Conservation (phyloP, 1,140 invertebrate species). For the Physella acuta region DNA sequence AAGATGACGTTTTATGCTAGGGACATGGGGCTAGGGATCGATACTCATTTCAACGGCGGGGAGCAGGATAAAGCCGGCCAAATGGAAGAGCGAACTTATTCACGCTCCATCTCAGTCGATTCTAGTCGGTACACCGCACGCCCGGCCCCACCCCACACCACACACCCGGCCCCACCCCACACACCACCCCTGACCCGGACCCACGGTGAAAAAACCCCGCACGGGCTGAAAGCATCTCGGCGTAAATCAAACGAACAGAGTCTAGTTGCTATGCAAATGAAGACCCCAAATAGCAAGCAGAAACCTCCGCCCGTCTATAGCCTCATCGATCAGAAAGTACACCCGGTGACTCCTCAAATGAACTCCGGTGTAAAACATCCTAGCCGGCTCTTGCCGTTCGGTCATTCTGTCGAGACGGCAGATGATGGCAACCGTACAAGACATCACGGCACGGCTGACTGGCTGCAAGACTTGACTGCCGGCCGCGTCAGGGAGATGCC, state of each 20-base stretch:
- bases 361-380: neutral
- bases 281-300: neutral
- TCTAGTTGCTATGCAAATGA: constrained; percentile 1
- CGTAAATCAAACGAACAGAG: constrained; percentile 6
- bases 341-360: neutral
- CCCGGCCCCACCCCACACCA: too few species aligned
- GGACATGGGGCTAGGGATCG: neutral
- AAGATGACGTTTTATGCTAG: neutral
- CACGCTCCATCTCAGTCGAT: too few species aligned
- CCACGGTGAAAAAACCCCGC: neutral
- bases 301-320: neutral
- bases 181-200: too few species aligned
- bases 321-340: neutral
- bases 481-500: too few species aligned
- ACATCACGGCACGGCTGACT: too few species aligned
- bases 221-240: neutral
- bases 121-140: too few species aligned
- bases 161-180: too few species aligned
- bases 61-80: neutral
- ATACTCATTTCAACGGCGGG: constrained; percentile 7
- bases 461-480: too few species aligned
- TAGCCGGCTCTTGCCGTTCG: neutral
- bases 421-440: too few species aligned
- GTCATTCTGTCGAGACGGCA: too few species aligned
- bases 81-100: neutral